These are phyloP conservation scores for Pterocles burchelli DNA, from an alignment of 2,113 vertebrate genomes.

Conservation along the genomic window DNA sequence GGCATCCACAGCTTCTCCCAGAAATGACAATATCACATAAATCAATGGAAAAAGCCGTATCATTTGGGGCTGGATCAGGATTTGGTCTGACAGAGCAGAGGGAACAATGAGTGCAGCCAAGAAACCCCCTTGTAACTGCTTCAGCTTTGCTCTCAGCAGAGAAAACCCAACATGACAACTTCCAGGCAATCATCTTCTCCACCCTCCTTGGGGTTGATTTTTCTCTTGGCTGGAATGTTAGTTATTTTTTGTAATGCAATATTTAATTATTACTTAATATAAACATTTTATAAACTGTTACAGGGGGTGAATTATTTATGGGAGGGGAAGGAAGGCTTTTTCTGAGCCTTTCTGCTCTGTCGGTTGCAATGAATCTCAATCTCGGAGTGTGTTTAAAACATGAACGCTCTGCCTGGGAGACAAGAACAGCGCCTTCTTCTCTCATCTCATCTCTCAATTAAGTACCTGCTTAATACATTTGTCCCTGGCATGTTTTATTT, in stretches of 20 bases:
- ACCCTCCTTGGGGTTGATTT: background rate
- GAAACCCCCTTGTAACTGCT: background rate
- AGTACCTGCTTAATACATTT: constrained; percentile 10
- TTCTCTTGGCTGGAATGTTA: background rate
- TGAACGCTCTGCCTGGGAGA: background rate
- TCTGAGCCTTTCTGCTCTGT: background rate
- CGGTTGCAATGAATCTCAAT: background rate
- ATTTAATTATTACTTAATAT: constrained; percentile 41
- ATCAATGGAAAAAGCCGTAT: fast-evolving
- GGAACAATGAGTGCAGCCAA: background rate
- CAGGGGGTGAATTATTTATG: constrained; percentile 39
- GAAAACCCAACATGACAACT: background rate
- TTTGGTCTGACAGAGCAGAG: background rate
- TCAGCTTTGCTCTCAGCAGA: background rate
- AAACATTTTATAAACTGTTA: constrained; percentile 51
- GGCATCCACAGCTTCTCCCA: no score
- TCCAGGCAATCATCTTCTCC: background rate
- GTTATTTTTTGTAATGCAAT: background rate
- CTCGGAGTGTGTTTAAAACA: background rate
- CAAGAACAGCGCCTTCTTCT: background rate
- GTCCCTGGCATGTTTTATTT: background rate
- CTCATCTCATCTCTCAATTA: background rate
- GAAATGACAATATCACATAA: background rate
- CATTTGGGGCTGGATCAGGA: background rate
- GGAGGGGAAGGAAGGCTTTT: background rate